A percentile compares a stretch with the other conserved stretches of the same genome.
Conservation (phyloP, 1,140 invertebrate genomes). For the Drosophila obscura region DNA sequence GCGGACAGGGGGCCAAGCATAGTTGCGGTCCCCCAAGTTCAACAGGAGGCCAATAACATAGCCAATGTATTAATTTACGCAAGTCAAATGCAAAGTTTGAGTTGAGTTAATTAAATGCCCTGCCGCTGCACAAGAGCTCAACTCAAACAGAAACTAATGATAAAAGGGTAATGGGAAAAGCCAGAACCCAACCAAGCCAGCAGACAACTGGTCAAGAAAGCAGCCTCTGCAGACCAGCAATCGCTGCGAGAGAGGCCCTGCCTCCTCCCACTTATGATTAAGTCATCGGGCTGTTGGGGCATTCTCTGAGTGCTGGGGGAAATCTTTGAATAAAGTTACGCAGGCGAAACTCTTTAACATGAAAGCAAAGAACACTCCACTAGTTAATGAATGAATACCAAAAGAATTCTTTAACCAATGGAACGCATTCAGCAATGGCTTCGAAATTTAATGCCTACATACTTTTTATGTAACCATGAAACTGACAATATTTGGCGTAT, state of each 20-base stretch:
- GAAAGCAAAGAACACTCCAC: constrained; percentile 24
- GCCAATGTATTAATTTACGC: constrained; percentile 74
- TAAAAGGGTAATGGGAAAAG: constrained; percentile 23
- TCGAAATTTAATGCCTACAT: not conserved
- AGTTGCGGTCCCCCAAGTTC: constrained; percentile 61
- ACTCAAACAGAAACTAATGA: constrained; percentile 68
- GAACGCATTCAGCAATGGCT: constrained; percentile 24
- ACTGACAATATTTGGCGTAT: no score
- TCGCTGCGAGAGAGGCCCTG: constrained; percentile 6
- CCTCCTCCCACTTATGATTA: constrained; percentile 12
- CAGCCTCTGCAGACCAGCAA: constrained; percentile 10
- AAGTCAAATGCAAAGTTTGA: constrained; percentile 57
- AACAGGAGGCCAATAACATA: constrained; percentile 62
- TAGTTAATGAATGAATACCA: constrained; percentile 3
- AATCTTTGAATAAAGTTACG: constrained; percentile 34
- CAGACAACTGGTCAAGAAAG: constrained; percentile 6
- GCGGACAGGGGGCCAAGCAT: constrained; percentile 37
- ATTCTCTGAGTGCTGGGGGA: not conserved
- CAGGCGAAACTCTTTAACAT: constrained; percentile 25
- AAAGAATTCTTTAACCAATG: constrained; percentile 25
- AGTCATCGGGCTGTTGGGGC: not conserved
- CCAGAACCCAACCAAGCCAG: constrained; percentile 16
- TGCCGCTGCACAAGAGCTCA: constrained; percentile 34
- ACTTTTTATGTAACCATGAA: no score
- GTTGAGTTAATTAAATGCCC: constrained; percentile 71